A percentile compares a stretch with the other conserved stretches of the same genome.
Evolutionary conservation across 2,888 invertebrate species (phyloP).

Genomic region (Megamerina dolium): DNA sequence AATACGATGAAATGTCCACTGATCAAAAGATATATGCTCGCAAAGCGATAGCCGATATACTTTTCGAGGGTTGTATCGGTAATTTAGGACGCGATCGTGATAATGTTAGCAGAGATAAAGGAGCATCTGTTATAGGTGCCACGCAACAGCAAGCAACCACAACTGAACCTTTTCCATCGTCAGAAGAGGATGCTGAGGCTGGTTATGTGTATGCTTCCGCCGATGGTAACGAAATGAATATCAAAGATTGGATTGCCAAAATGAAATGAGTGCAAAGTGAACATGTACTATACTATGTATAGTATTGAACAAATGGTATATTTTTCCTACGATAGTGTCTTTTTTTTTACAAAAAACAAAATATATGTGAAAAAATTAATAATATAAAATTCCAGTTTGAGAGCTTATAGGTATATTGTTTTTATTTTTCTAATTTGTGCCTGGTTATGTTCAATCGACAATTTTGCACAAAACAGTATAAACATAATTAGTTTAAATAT

Average conservation of each 20-base stretch:
- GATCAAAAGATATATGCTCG: constrained; percentile 37
- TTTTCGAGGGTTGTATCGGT: constrained; percentile 41
- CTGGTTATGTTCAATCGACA: too few species aligned
- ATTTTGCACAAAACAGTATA: too few species aligned
- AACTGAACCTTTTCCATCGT: neutral
- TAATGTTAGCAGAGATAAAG: neutral
- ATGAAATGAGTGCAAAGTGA: neutral
- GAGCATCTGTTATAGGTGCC: neutral
- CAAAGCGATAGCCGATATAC: constrained; percentile 40
- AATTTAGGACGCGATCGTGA: constrained; percentile 22
- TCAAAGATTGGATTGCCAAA: constrained; percentile 6
- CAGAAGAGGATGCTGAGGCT: neutral
- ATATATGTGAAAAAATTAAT: too few species aligned
- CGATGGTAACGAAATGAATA: constrained; percentile 8
- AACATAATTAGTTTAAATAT: too few species aligned
- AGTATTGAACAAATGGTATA: too few species aligned
- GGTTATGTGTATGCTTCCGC: constrained; percentile 10
- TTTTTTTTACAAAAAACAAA: too few species aligned
- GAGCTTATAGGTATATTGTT: too few species aligned
- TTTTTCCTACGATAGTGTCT: too few species aligned
- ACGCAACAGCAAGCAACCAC: constrained; percentile 1
- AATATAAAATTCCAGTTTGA: too few species aligned
- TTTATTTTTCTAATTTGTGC: too few species aligned
- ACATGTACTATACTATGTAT: too few species aligned
- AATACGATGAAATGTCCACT: constrained; percentile 37